Evolutionary conservation across 2,113 vertebrate genomes (phyloP), one percentile per base, ranked within the genome.

Genomic region (Meleagris gallopavo): DNA sequence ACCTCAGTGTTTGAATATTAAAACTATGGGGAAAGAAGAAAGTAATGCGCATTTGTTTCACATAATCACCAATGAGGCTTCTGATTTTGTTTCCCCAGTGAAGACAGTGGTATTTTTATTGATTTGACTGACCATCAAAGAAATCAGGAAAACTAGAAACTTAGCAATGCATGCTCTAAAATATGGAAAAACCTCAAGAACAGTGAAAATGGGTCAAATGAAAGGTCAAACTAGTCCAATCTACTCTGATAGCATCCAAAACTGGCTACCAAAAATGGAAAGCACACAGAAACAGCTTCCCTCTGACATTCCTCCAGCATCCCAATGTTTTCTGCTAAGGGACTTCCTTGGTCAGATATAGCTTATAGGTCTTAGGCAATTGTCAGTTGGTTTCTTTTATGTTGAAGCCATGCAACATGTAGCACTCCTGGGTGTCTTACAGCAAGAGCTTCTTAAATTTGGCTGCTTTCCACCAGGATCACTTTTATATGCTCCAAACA

Each of bases 321-420:
- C 11, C 13, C 66, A 74, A 58, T 2, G 9, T n/a, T 81, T 67
- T 48, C 34, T 36, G 13, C 7, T 75, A 32, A 43, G 38, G 34
- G 20, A 1, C 1, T 46, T 78, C 41, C 65, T 60, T 32, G 21
- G 10, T 1, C 8, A 6, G 40, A 5, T 17, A 13, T 0, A 10
- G 2, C 41, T 83, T 71, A 18, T 36, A 17, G 10, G 9, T 32
- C 13, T 6, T 41, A 9, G 64, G 21, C 40, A 66, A 67, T 41
- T 11, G 25, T 71, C 52, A 32, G 2, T 0, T 2, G 29, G 4
- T 48, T 69, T 79, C 32, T 48, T 21, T 25, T 38, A 2, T 24
- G 52, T 50, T 2, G 1, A 83, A 82, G 66, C 14, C 24, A 10
- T 2, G 4, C 6, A 40, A 62, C 11, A 50, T 67, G n/a, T n/a